Percentiles rank a stretch among this genome's conserved stretches.
phyloP scores from a whole-genome alignment of 2,797 vertebrate genomes.

The Chelidonichthys spinosus region DNA sequence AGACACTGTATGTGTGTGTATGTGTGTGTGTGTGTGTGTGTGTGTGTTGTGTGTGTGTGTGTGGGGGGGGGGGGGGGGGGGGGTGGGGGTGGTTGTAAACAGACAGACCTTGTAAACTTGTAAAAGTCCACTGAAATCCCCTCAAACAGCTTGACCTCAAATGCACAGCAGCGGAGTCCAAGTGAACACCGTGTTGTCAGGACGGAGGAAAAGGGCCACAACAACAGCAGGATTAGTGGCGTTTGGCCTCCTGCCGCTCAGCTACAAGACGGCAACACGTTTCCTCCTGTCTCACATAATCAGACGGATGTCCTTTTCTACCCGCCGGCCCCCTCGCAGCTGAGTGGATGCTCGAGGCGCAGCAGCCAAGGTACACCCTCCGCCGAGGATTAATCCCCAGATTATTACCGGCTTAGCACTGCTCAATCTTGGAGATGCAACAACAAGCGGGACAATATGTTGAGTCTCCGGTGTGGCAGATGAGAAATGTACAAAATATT shows the following conservation, averaged over 20 bases:
- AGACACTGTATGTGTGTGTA: too few relatives aligned
- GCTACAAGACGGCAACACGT: constrained; percentile 67
- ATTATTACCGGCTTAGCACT: constrained; percentile 79
- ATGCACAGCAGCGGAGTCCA: constrained; percentile 78
- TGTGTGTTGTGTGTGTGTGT: too few relatives aligned
- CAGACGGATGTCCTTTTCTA: constrained; percentile 70
- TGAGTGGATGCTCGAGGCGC: constrained; percentile 38
- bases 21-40: too few relatives aligned
- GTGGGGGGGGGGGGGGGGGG: too few relatives aligned
- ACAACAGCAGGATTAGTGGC: constrained; percentile 78
- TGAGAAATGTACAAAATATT: constrained; percentile 62
- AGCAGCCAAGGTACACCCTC: constrained; percentile 53
- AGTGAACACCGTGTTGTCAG: constrained; percentile 82
- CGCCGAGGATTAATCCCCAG: constrained; percentile 75
- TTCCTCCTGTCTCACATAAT: constrained; percentile 74
- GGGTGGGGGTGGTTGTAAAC: too few relatives aligned
- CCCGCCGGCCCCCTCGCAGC: constrained; percentile 27
- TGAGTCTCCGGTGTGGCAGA: constrained; percentile 31
- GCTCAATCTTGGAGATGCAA: constrained; percentile 75
- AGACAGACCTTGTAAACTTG: constrained; percentile 7
- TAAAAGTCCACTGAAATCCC: constrained; percentile 11
- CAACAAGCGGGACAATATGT: constrained; percentile 72
- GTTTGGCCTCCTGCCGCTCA: constrained; percentile 58
- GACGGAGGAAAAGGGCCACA: constrained; percentile 39
- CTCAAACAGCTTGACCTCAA: constrained; percentile 66